Conservation (phyloP, 2,797 vertebrate species). For the Sebastiscus albofasciatus region DNA sequence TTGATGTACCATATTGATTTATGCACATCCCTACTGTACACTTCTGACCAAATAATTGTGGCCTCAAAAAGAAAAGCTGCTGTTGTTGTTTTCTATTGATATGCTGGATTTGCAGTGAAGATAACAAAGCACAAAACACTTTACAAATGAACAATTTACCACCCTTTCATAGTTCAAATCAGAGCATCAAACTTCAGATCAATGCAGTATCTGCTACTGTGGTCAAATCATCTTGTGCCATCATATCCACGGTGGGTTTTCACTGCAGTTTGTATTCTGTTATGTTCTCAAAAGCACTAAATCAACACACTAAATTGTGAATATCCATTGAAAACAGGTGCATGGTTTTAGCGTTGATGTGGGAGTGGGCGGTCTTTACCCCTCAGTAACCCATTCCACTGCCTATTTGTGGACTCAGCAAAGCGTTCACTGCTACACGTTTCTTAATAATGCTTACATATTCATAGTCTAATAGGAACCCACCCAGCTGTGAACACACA, state of each 20-base stretch:
- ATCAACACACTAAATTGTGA: not conserved
- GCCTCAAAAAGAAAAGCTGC: not conserved
- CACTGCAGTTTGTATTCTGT: not conserved
- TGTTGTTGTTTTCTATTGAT: not conserved
- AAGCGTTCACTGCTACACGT: conserved; percentile 58
- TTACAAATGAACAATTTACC: not conserved
- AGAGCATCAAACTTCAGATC: not conserved
- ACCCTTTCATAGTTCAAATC: not conserved
- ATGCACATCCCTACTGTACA: not conserved
- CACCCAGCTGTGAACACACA: conserved; percentile 32
- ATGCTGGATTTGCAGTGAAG: not conserved
- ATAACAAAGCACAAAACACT: not conserved
- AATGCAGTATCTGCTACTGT: not conserved
- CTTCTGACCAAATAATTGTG: not conserved
- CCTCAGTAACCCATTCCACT: conserved; percentile 35
- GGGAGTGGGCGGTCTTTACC: conserved; percentile 41
- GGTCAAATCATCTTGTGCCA: not conserved
- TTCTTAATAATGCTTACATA: conserved; percentile 67
- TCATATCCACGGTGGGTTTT: not conserved
- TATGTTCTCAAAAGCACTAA: not conserved
- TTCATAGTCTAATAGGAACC: conserved; percentile 56
- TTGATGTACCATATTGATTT: not conserved
- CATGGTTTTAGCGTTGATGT: not conserved
- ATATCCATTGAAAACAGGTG: not conserved
- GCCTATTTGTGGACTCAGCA: conserved; percentile 53